Base-by-base conservation (phyloP, 2,113 vertebrate species). In the Xenus cinereus region DNA sequence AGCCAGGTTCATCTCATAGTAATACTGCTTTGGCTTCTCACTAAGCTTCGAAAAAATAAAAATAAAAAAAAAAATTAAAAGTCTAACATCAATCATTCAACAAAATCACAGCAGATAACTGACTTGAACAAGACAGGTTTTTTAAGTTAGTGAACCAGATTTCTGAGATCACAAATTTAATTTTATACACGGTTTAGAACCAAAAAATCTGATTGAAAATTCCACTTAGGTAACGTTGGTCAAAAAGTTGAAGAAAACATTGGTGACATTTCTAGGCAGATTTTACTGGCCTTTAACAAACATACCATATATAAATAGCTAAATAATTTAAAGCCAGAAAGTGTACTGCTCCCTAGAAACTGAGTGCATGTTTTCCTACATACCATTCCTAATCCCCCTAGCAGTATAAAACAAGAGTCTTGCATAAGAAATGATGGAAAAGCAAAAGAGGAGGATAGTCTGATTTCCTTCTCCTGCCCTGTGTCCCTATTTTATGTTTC, bases 281-380 rank as follows among this genome's bases (percentile, higher is more conserved):
- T 67, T 87, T 80, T 37, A 62, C 28, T 28, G 20, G 27, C 39
- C 15, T 62, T 82, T 66, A 48, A 69, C 30, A 33, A 91, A 41
- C 11, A 64, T 10, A 24, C 3, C 84, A 28, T 19, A 84, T 24
- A 37, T 35, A 87, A 87, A 76, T 6, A 27, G 13, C 16, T 46
- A 41, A 32, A 39, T 53, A 72, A 69, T 93, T 92, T 76, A 77
- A 87, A 96, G 76, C 6, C 45, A 77, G n/a, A 46, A 89, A 82
- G 14, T 10, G 6, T 26, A 77, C 4, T 82, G 24, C 3, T 84
- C 20, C 33, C 22, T 71, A 68, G 53, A 78, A 89, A 67, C 12
- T 14, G 43, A 39, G 4, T 0, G 0, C 15, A 64, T 3, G 0
- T 68, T 75, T 82, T 68, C 37, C 63, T 68, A 12, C 0, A 0